A percentile compares a stretch with the other conserved stretches of the same genome.
Conservation (phyloP, 2,797 vertebrate genomes). For the Phaenicophaeus curvirostris region DNA sequence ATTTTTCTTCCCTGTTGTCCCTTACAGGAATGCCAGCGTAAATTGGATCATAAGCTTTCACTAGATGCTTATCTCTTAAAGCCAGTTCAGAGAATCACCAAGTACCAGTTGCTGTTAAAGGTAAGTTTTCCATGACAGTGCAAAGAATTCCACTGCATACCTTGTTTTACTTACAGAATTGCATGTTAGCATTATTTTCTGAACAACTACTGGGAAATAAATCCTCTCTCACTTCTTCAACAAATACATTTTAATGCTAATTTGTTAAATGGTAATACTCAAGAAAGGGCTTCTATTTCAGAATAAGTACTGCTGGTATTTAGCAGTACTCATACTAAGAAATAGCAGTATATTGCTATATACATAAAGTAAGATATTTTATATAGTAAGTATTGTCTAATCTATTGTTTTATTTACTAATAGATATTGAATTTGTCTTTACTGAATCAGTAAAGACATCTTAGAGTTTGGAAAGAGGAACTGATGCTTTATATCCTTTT, state of each 20-base stretch:
- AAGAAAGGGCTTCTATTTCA: neutral
- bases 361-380: neutral
- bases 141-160: neutral
- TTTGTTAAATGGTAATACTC: neutral
- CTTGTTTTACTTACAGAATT: neutral
- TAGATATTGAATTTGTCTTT: neutral
- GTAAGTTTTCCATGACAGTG: slow-evolving; percentile 58
- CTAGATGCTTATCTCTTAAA: slow-evolving; percentile 93
- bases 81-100: slow-evolving; percentile 93
- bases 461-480: neutral
- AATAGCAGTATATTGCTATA: neutral
- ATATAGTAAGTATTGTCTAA: neutral
- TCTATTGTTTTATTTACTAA: neutral
- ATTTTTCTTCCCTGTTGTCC: neutral
- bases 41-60: slow-evolving; percentile 91
- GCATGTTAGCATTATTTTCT: neutral
- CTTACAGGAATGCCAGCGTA: slow-evolving; percentile 92
- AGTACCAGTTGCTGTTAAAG: slow-evolving; percentile 93
- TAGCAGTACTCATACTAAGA: neutral
- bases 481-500: neutral
- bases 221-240: neutral
- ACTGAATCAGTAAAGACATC: neutral
- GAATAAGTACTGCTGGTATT: neutral
- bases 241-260: neutral
- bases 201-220: neutral